Base-by-base conservation (phyloP, 2,888 invertebrate species). In the Tiphia femorata region DNA sequence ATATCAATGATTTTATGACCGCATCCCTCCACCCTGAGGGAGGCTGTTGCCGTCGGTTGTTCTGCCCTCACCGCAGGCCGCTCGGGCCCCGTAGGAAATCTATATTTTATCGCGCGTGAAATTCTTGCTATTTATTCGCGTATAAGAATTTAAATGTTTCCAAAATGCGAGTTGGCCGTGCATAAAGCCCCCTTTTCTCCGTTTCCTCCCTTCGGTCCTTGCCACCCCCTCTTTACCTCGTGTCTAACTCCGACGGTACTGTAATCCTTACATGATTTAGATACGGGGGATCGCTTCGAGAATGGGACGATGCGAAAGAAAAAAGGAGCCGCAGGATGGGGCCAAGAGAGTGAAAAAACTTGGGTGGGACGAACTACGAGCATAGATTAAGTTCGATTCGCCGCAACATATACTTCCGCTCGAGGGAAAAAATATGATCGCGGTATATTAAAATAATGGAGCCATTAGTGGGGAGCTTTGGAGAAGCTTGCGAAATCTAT, bases 71-170 rank as follows among this genome's bases (percentile, higher is more conserved):
- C 25, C 42, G 46, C 46, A 38, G 60, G 64, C 69, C 70, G 64
- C 67, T 55, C 64, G 70, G 66, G 67, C 70, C 62, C 67, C 77
- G 71, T 64, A 70, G 78, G 71, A 80, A 82, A 83, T 83, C 83
- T 83, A 83, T 83, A 83, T 81, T 83, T 83, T 83, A 83, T 83
- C 76, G 83, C 78, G 81, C 83, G 81, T 83, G 78, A 83, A 83
- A 83, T 83, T 83, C 82, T 83, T 78, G 81, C 82, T 82, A 83
- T 83, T 83, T 82, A 83, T 83, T 82, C 82, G 82, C 82, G 81
- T 82, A 83, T 81, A 81, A 82, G 83, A 83, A 83, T 83, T 83
- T 83, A 83, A 83, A 83, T 83, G 83, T 82, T 80, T 77, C 75
- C 75, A 75, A 80, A 82, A 81, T 79, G 77, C 74, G 72, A 71